Percentiles rank a stretch among this genome's conserved stretches.
These are phyloP conservation scores for Sinotaia quadrata DNA, from an alignment of 2,888 invertebrate genomes.

Conservation along the genomic window DNA sequence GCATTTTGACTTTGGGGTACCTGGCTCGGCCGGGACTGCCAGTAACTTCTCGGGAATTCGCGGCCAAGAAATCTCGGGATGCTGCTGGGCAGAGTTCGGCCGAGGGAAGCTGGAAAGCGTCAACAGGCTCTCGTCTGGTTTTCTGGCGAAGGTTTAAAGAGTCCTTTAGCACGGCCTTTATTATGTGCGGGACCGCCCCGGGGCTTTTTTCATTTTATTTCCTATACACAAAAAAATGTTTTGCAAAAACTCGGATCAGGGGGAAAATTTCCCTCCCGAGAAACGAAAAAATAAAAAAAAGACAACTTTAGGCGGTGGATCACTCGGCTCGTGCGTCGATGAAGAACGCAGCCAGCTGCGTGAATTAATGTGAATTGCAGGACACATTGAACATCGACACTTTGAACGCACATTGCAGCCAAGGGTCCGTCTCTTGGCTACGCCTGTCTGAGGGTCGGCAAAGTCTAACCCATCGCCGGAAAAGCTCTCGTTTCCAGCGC, in stretches of 20 bases:
- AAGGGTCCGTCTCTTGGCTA: slow-evolving; percentile 70
- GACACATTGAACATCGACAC: slow-evolving; percentile 77
- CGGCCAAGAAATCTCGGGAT: background rate
- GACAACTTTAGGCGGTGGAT: slow-evolving; percentile 70
- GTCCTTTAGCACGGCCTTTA: too few species aligned
- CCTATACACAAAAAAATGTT: too few species aligned
- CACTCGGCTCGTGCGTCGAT: slow-evolving; percentile 78
- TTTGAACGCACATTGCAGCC: slow-evolving; percentile 78
- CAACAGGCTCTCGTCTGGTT: background rate
- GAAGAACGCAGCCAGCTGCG: slow-evolving; percentile 77
- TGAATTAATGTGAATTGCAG: slow-evolving; percentile 74
- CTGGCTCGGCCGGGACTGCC: slow-evolving; percentile 1
- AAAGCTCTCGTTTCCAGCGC: slow-evolving; percentile 14
- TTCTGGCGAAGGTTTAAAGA: slow-evolving; percentile 15
- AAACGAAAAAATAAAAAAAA: background rate
- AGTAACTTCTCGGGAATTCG: background rate
- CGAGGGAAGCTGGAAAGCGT: background rate
- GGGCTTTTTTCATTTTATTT: too few species aligned
- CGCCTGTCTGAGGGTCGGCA: slow-evolving; percentile 70
- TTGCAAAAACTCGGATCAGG: too few species aligned
- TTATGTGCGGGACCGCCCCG: too few species aligned
- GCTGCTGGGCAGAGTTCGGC: background rate
- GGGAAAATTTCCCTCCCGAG: background rate
- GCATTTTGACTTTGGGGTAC: slow-evolving; percentile 14
- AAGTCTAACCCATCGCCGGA: slow-evolving; percentile 17